Conservation (phyloP, 2,797 vertebrate species). For the Hybognathus amarus region DNA sequence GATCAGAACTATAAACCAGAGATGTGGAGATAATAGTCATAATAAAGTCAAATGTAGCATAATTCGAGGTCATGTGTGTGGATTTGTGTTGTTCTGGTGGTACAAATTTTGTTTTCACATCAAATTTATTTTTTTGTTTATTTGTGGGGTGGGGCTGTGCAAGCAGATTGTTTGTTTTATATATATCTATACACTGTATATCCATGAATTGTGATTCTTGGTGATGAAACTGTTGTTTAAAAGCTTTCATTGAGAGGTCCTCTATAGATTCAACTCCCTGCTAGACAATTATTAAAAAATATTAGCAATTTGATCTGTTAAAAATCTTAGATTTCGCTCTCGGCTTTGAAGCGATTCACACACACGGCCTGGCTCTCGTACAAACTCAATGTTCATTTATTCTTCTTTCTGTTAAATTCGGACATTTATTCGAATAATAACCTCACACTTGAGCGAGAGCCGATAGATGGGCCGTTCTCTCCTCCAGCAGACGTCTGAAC, state of each 20-base stretch:
- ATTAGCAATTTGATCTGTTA: background rate
- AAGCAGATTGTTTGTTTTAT: conserved; percentile 52
- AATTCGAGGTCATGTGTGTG: conserved; percentile 28
- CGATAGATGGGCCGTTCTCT: background rate
- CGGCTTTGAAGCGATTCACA: background rate
- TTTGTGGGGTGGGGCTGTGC: conserved; percentile 60
- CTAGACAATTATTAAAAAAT: background rate
- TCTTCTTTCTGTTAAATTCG: background rate
- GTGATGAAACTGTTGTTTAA: conserved; percentile 73
- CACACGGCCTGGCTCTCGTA: background rate
- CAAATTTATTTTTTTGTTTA: conserved; percentile 65
- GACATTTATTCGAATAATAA: background rate
- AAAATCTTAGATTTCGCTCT: background rate
- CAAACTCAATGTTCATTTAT: background rate
- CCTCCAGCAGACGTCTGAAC: background rate
- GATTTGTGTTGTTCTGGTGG: conserved; percentile 21
- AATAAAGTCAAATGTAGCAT: conserved; percentile 53
- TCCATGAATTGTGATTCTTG: conserved; percentile 71
- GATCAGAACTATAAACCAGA: conserved; percentile 6
- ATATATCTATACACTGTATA: conserved; percentile 48
- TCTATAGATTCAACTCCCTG: conserved; percentile 41
- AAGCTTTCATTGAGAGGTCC: conserved; percentile 72
- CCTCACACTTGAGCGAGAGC: background rate
- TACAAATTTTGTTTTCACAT: conserved; percentile 45
- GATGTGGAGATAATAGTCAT: conserved; percentile 6